Conservation (phyloP, 2,797 vertebrate species). For the Rhinella marina region DNA sequence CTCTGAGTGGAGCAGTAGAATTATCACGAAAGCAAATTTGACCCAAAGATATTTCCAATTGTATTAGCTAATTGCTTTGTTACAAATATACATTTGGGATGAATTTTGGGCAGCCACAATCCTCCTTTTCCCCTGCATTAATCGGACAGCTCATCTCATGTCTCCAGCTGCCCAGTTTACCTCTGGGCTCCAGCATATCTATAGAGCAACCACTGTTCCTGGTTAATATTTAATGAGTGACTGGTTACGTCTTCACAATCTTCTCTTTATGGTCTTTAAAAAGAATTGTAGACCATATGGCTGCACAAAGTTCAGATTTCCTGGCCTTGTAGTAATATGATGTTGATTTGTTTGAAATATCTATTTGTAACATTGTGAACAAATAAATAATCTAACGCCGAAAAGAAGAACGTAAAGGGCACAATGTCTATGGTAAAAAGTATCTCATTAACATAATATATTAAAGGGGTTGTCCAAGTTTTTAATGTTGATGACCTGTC, state of each 20-base stretch:
- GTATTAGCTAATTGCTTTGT: too few species aligned
- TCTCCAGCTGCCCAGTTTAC: not conserved
- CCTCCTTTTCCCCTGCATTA: not conserved
- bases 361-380: not conserved
- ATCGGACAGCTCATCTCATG: not conserved
- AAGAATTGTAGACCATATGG: not conserved
- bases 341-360: not conserved
- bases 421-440: too few species aligned
- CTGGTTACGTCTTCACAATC: not conserved
- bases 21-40: too few species aligned
- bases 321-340: not conserved
- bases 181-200: not conserved
- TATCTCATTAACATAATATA: too few species aligned
- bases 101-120: not conserved
- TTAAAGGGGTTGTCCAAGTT: too few species aligned
- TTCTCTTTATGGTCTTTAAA: constrained; percentile 3
- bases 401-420: too few species aligned
- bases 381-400: too few species aligned
- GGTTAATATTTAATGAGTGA: constrained; percentile 9
- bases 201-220: not conserved
- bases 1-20: too few species aligned
- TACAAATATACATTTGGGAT: not conserved
- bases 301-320: not conserved
- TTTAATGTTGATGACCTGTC: too few species aligned
- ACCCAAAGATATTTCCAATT: too few species aligned